A percentile compares a stretch with the other conserved stretches of the same genome.
Conservation (phyloP, 1,140 invertebrate genomes). For the Cryptotermes secundus region DNA sequence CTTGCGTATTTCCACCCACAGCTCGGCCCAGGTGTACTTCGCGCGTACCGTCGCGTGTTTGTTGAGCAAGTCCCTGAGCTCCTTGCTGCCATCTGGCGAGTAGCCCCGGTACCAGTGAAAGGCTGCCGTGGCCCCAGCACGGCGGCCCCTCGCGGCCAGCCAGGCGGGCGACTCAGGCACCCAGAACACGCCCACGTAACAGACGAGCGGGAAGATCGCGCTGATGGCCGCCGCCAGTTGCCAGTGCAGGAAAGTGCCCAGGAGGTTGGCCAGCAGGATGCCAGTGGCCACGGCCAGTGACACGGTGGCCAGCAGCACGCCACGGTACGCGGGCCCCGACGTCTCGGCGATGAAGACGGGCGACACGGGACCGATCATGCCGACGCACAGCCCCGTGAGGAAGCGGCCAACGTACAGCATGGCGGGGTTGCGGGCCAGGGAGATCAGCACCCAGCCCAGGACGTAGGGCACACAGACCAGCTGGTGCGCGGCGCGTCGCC, state of each 20-base stretch:
- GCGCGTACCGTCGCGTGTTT: conserved; percentile 1
- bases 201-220: conserved; percentile 52
- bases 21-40: neutral
- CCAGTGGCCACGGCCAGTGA: conserved; percentile 57
- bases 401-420: conserved; percentile 64
- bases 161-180: conserved; percentile 73
- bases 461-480: conserved; percentile 61
- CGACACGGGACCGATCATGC: conserved; percentile 52
- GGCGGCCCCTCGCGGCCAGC: conserved; percentile 57
- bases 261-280: conserved; percentile 54
- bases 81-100: conserved; percentile 39
- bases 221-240: conserved; percentile 56
- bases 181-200: conserved; percentile 50
- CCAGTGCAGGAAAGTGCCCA: conserved; percentile 63
- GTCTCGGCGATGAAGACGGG: conserved; percentile 55
- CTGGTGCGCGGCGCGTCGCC: conserved; percentile 61
- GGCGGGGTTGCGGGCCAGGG: conserved; percentile 50
- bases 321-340: conserved; percentile 55
- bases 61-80: neutral
- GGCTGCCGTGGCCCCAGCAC: conserved; percentile 51
- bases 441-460: conserved; percentile 66
- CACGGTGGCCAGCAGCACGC: conserved; percentile 56
- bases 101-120: conserved; percentile 48
- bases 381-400: conserved; percentile 61
- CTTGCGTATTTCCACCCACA: conserved; percentile 30